Evolutionary conservation across 2,113 vertebrate genomes (phyloP).

Genomic region (Nettapus auritus): DNA sequence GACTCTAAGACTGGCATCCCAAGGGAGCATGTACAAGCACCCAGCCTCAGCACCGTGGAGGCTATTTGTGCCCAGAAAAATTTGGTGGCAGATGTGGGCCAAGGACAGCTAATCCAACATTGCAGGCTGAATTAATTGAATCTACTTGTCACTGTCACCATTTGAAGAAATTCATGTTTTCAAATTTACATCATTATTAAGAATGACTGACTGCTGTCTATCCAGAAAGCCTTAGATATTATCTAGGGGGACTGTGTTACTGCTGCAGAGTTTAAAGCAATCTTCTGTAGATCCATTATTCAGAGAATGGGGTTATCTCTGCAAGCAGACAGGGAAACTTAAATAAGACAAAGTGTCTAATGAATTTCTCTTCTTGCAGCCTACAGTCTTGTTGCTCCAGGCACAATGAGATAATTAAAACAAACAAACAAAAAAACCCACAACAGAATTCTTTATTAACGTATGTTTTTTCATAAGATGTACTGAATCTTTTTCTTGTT

Average conservation of each 20-base stretch:
- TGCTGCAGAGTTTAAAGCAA: background rate
- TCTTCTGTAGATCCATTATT: background rate
- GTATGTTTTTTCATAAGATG: background rate
- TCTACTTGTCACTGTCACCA: background rate
- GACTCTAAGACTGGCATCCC: background rate
- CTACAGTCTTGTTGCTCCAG: background rate
- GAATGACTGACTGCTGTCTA: background rate
- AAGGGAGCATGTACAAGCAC: background rate
- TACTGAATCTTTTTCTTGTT: background rate
- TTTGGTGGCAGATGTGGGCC: background rate
- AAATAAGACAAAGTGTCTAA: background rate
- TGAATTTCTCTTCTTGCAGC: background rate
- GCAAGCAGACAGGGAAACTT: background rate
- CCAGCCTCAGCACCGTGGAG: background rate
- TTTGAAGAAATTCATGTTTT: background rate
- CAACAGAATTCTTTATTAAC: background rate
- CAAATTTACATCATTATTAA: background rate
- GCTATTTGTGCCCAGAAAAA: background rate
- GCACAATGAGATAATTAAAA: too few relatives aligned
- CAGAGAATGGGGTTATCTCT: background rate
- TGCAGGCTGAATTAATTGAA: background rate
- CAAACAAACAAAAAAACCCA: too few relatives aligned
- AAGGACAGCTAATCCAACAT: background rate
- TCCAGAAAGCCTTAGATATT: background rate
- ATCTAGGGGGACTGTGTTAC: background rate